A percentile compares a stretch with the other conserved stretches of the same genome.
These are phyloP conservation scores for Altica lythri DNA, from an alignment of 2,888 invertebrate genomes.

Conservation along the genomic window DNA sequence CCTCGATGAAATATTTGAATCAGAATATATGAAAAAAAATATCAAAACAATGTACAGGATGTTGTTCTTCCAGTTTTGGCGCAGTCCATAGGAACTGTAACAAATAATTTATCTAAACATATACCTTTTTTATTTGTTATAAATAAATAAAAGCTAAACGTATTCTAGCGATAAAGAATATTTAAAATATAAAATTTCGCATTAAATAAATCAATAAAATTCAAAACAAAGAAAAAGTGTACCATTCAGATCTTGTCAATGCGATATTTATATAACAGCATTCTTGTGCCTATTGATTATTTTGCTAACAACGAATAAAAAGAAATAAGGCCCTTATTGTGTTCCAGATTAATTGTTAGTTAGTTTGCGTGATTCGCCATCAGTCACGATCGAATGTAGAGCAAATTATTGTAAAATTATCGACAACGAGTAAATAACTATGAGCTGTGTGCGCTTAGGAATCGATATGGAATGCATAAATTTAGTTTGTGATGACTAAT, in stretches of 20 bases:
- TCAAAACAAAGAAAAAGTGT: too few relatives aligned
- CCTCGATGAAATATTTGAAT: too few relatives aligned
- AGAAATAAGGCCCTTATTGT: slow-evolving; percentile 33
- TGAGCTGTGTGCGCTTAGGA: background rate
- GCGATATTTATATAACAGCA: slow-evolving; percentile 25
- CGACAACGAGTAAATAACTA: slow-evolving; percentile 19
- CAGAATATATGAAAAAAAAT: too few relatives aligned
- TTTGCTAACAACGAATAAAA: slow-evolving; percentile 28
- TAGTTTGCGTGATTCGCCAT: slow-evolving; percentile 25
- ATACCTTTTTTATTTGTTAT: too few relatives aligned
- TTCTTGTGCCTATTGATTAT: slow-evolving; percentile 32
- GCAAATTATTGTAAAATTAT: slow-evolving; percentile 25
- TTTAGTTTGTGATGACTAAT: slow-evolving; percentile 16
- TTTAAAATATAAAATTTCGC: too few relatives aligned
- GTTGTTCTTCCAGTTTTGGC: too few relatives aligned
- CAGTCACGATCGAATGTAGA: slow-evolving; percentile 29
- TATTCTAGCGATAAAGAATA: too few relatives aligned
- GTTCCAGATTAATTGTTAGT: slow-evolving; percentile 26
- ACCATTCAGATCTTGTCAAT: slow-evolving; percentile 9
- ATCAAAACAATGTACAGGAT: too few relatives aligned
- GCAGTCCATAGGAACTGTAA: too few relatives aligned
- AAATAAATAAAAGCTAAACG: too few relatives aligned
- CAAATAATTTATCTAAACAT: too few relatives aligned
- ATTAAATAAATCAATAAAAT: too few relatives aligned
- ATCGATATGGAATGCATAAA: slow-evolving; percentile 19